Evolutionary conservation across 92 coral and sea anemone species (phyloP).

Genomic region (Porites cylindrica): DNA sequence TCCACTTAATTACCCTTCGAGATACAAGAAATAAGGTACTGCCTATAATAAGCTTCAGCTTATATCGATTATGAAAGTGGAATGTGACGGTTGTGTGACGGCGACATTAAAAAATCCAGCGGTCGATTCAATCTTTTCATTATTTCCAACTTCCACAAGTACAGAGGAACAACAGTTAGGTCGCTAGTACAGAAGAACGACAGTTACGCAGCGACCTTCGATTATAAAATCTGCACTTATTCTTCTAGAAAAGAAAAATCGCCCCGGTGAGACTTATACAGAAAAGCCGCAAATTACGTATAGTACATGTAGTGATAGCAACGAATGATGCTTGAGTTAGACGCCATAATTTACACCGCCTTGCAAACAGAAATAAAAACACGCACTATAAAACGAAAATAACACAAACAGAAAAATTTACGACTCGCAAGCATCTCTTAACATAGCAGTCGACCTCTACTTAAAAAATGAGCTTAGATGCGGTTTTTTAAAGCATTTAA

Average conservation of each 20-base stretch:
- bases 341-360: background rate
- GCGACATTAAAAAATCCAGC: background rate
- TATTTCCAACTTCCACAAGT: background rate
- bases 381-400: background rate
- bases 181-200: background rate
- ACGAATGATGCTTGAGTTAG: background rate
- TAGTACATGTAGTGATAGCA: background rate
- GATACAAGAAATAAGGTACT: too few species aligned
- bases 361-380: background rate
- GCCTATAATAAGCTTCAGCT: too few species aligned
- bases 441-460: background rate
- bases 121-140: background rate
- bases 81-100: too few species aligned
- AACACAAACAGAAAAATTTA: background rate
- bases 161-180: background rate
- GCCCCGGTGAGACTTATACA: background rate
- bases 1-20: too few species aligned
- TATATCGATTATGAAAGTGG: too few species aligned
- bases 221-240: background rate
- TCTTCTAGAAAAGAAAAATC: background rate
- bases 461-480: background rate
- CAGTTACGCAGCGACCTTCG: background rate
- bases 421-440: background rate
- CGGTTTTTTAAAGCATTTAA: background rate
- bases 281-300: background rate